These are phyloP conservation scores for Albula glossodonta DNA, from an alignment of 2,113 vertebrate species.

Conservation along the genomic window DNA sequence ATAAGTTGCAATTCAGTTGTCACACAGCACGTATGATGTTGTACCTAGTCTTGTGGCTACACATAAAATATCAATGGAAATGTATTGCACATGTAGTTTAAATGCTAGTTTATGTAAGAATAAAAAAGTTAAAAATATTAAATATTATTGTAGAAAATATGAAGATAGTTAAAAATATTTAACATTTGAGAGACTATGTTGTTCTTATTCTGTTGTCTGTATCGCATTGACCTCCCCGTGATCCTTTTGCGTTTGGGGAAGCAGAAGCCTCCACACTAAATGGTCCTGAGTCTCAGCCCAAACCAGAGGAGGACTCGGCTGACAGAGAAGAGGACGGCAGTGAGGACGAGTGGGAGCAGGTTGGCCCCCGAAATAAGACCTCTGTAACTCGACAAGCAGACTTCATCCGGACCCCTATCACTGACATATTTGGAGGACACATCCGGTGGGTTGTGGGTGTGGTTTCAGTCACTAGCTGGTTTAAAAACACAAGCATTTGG, in stretches of 20 bases:
- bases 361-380: conserved; percentile 91
- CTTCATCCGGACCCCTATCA: conserved; percentile 93
- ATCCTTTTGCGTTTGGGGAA: background rate
- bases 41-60: no score
- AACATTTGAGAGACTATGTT: background rate
- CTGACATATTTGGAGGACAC: conserved; percentile 95
- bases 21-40: no score
- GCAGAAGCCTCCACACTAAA: conserved; percentile 81
- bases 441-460: conserved; percentile 78
- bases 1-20: no score
- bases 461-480: background rate
- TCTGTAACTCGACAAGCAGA: conserved; percentile 95
- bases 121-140: no score
- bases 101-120: no score
- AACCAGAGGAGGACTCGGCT: conserved; percentile 71
- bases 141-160: no score
- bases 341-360: conserved; percentile 97
- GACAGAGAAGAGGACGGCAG: conserved; percentile 85
- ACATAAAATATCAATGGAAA: no score
- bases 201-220: background rate
- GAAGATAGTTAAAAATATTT: no score
- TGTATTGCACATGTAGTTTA: no score
- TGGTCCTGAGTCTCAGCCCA: conserved; percentile 77
- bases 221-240: background rate
- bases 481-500: background rate